A percentile compares a stretch with the other conserved stretches of the same genome.
Evolutionary conservation across 1,140 invertebrate genomes (phyloP).

Genomic region (Drosophila azteca): DNA sequence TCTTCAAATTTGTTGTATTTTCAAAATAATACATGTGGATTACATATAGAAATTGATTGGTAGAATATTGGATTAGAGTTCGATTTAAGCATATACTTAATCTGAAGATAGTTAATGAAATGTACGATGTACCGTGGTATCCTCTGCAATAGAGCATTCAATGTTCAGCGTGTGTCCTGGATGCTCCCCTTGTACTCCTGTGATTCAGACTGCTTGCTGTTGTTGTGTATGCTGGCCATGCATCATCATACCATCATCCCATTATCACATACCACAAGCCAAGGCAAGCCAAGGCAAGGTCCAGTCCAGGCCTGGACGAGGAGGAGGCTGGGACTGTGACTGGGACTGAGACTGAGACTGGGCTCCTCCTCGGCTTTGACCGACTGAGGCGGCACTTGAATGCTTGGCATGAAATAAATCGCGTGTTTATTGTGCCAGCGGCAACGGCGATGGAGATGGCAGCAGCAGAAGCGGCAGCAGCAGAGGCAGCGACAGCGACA

Average conservation of each 20-base stretch:
- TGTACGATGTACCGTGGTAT: no score
- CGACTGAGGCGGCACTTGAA: conserved; percentile 78
- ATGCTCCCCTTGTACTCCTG: background rate
- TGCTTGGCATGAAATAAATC: conserved; percentile 81
- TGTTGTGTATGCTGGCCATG: conserved; percentile 80
- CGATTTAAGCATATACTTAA: no score
- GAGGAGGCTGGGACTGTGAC: background rate
- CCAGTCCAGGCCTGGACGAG: conserved; percentile 28
- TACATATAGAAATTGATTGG: no score
- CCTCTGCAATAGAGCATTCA: conserved; percentile 35
- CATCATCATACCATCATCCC: conserved; percentile 82
- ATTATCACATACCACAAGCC: conserved; percentile 77
- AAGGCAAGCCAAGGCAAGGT: conserved; percentile 30
- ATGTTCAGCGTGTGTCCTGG: background rate
- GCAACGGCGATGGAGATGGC: conserved; percentile 35
- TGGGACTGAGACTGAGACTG: conserved; percentile 3
- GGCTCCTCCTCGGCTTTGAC: conserved; percentile 70
- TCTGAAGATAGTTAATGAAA: no score
- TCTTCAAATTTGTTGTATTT: no score
- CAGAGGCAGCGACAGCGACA: background rate
- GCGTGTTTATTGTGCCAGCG: conserved; percentile 81
- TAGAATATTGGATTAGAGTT: no score
- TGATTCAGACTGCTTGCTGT: conserved; percentile 53
- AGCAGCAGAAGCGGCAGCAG: background rate
- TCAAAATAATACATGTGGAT: no score